Base-by-base conservation (phyloP, 2,797 vertebrate genomes). In the Prunella strophiata region DNA sequence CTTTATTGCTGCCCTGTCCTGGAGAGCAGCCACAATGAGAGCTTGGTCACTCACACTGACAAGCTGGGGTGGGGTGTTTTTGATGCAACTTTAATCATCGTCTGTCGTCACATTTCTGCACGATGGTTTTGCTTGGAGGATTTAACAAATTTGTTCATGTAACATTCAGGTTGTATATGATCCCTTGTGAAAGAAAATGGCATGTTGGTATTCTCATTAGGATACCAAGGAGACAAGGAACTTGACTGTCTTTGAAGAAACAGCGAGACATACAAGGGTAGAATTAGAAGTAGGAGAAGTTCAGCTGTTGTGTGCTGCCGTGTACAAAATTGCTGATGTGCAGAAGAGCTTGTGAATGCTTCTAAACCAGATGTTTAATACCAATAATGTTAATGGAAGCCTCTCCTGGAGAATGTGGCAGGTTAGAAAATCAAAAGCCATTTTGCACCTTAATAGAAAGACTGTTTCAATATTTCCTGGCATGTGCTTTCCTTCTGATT, bases 401-500 rank as follows among this genome's bases (percentile, higher is more conserved):
- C 19, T 71, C 73, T 95, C 19, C 70, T 65, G 52, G 51, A 62
- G 76, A 80, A 48, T 1, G 7, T 57, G 73, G 32, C 54, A 70
- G 55, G 75, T 84, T 77, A 75, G 70, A 89, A 85, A 85, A 94
- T 59, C 82, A 84, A 88, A 82, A 79, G 70, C 29, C 36, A 15
- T 36, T 84, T 36, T 73, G 54, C 55, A 73, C 62, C 40, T 66
- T 84, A 81, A 42, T 50, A 52, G 72, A 88, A 68, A 89, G 65
- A 63, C 54, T 65, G 38, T 75, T 91, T 85, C 62, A 78, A 8
- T 94, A 58, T 87, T 93, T 88, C 55, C 78, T 81, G 73, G 74
- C 63, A 47, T 91, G 84, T 89, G 36, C 51, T 91, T 90, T 84
- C 77, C 51, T 88, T 88, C 87, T 91, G 87, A 89, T 89, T 87